Evolutionary conservation across 2,888 invertebrate species (phyloP).

Genomic region (Sphinx pinastri): DNA sequence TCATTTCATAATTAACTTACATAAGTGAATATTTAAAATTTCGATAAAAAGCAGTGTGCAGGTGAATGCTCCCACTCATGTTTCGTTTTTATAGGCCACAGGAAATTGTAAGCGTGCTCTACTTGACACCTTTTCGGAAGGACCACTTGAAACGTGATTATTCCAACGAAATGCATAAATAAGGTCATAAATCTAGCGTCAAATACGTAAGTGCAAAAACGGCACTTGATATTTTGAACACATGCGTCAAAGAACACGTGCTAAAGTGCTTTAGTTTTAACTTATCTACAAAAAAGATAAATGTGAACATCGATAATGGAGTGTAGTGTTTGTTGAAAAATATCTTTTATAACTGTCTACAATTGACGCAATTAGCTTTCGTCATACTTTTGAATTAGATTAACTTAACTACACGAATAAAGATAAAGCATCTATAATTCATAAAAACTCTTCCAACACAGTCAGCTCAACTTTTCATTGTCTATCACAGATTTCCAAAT

Average conservation of each 20-base stretch:
- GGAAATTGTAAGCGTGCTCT: slow-evolving; percentile 41
- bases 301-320: no score
- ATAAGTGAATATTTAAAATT: not conserved
- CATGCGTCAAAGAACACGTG: slow-evolving; percentile 43
- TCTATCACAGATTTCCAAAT: slow-evolving; percentile 30
- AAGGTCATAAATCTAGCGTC: slow-evolving; percentile 52
- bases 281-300: no score
- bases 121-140: slow-evolving; percentile 50
- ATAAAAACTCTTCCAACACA: no score
- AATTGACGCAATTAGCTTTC: no score
- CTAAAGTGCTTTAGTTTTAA: not conserved
- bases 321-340: no score
- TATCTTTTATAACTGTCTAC: no score
- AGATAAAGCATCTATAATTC: no score
- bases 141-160: slow-evolving; percentile 62
- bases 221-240: slow-evolving; percentile 28
- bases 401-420: no score
- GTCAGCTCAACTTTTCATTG: not conserved
- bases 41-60: not conserved
- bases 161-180: slow-evolving; percentile 45
- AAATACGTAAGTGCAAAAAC: slow-evolving; percentile 30
- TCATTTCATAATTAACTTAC: not conserved
- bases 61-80: not conserved
- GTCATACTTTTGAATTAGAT: no score
- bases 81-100: slow-evolving; percentile 26